phyloP scores from a whole-genome alignment of 2,888 invertebrate species.

The Caenorhabditis sp. region DNA sequence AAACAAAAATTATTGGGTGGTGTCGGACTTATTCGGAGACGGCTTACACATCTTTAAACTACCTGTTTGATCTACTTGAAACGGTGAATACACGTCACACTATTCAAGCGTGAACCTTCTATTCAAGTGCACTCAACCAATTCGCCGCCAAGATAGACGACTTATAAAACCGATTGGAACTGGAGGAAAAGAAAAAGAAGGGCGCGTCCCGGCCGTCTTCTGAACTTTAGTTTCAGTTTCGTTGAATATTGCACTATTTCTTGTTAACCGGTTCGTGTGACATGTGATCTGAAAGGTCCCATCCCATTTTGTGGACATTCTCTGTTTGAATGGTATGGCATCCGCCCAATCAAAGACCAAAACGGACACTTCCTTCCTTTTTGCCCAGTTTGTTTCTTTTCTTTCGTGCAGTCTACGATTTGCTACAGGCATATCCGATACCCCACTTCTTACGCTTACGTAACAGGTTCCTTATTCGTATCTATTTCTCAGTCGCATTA shows the following conservation, averaged over 20 bases:
- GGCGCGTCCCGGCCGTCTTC: too few relatives aligned
- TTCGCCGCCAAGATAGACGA: not conserved
- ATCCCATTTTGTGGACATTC: not conserved
- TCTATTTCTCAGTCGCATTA: too few relatives aligned
- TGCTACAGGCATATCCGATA: slow-evolving; percentile 18
- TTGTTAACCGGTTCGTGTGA: too few relatives aligned
- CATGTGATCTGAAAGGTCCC: too few relatives aligned
- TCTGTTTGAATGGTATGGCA: not conserved
- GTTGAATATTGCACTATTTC: too few relatives aligned
- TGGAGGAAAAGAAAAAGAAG: too few relatives aligned
- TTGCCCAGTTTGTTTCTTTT: not conserved
- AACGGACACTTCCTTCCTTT: not conserved
- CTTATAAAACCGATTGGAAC: slow-evolving; percentile 32
- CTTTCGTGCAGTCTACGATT: slow-evolving; percentile 12
- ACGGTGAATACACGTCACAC: slow-evolving; percentile 23
- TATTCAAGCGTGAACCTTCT: slow-evolving; percentile 23
- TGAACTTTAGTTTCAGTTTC: too few relatives aligned
- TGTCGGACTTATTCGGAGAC: too few relatives aligned
- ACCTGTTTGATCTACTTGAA: slow-evolving; percentile 9
- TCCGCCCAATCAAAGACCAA: slow-evolving; percentile 33
- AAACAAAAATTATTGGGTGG: too few relatives aligned
- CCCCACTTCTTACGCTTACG: slow-evolving; percentile 36
- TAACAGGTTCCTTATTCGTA: slow-evolving; percentile 42
- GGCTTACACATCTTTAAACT: not conserved
- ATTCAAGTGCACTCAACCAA: slow-evolving; percentile 45